Conservation (phyloP, 2,797 vertebrate genomes). For the Betta splendens region DNA sequence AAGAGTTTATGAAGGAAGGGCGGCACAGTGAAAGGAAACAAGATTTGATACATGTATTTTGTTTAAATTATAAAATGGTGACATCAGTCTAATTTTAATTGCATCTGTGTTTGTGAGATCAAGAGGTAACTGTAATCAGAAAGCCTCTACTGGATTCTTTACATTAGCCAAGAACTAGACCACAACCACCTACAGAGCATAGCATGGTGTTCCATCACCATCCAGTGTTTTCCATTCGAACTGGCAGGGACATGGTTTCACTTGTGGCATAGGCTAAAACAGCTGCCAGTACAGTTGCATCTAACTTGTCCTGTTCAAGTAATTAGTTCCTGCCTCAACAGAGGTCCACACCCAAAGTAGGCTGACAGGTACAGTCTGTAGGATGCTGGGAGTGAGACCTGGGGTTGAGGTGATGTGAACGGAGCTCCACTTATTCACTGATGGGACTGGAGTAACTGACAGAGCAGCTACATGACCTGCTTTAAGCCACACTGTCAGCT, state of each 20-base stretch:
- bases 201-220: background rate
- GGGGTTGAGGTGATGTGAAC: constrained; percentile 7
- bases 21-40: background rate
- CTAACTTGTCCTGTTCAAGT: background rate
- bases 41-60: too few species aligned
- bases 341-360: constrained; percentile 8
- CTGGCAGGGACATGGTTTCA: background rate
- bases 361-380: background rate
- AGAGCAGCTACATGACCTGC: constrained; percentile 15
- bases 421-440: constrained; percentile 4
- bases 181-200: background rate
- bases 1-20: background rate
- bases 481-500: constrained; percentile 24
- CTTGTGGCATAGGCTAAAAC: background rate
- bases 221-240: background rate
- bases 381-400: constrained; percentile 2
- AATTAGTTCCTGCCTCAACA: background rate
- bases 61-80: too few species aligned
- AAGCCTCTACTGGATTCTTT: background rate
- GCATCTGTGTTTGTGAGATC: background rate
- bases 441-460: background rate
- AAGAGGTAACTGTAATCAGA: background rate
- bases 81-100: background rate
- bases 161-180: background rate
- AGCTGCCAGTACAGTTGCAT: background rate